These are phyloP conservation scores for Stichopus horrens DNA, from an alignment of 53 echinoderm and acorn worm species.

Conservation along the genomic window DNA sequence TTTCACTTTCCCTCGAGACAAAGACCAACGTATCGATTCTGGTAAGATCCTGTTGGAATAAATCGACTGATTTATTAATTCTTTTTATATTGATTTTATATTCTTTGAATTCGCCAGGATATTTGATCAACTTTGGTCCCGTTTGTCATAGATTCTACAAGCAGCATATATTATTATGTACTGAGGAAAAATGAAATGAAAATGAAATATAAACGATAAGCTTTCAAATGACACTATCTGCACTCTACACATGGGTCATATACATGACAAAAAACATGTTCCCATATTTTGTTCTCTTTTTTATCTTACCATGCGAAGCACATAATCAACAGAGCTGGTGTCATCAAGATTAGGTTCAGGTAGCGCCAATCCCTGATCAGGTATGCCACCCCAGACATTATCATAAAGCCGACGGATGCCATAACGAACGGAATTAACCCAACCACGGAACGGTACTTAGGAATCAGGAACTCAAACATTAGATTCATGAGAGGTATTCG, in stretches of 20 bases:
- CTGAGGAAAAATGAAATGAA: too few relatives aligned
- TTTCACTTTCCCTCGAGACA: background rate
- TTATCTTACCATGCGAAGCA: background rate
- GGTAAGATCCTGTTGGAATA: background rate
- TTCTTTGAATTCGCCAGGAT: too few relatives aligned
- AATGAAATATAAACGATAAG: too few relatives aligned
- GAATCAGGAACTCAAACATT: constrained; percentile 20
- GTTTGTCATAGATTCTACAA: too few relatives aligned
- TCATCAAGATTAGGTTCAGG: background rate
- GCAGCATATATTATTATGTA: too few relatives aligned
- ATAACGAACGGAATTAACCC: background rate
- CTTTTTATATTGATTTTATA: too few relatives aligned
- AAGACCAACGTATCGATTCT: background rate
- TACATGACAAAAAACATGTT: too few relatives aligned
- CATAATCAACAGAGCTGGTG: background rate
- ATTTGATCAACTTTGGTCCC: too few relatives aligned
- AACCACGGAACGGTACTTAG: background rate
- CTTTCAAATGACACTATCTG: too few relatives aligned
- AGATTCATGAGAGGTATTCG: constrained; percentile 24
- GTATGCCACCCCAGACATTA: constrained; percentile 18
- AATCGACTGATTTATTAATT: too few relatives aligned
- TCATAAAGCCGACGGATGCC: constrained; percentile 7
- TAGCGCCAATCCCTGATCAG: constrained; percentile 24
- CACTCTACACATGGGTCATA: too few relatives aligned
- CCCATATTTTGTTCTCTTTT: too few relatives aligned